Conservation (phyloP, 2,113 vertebrate genomes). For the Seriola quinqueradiata region DNA sequence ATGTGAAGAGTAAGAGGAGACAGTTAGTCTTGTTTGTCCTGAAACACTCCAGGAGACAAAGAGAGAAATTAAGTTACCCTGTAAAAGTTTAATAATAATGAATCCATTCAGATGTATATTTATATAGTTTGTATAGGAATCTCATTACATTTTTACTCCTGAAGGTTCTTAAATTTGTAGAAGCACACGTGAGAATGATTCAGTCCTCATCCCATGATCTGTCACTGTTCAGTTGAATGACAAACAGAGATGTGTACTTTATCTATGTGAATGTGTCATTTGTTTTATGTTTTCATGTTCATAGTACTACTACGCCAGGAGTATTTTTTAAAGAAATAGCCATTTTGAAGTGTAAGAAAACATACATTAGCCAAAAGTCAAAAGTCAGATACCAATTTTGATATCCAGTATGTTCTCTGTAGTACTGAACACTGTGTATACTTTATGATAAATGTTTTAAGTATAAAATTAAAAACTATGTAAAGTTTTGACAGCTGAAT, state of each 20-base stretch:
- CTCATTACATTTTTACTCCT: slow-evolving; percentile 55
- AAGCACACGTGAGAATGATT: slow-evolving; percentile 56
- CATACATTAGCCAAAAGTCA: slow-evolving; percentile 52
- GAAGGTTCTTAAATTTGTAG: slow-evolving; percentile 59
- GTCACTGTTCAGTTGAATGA: slow-evolving; percentile 43
- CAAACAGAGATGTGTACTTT: slow-evolving; percentile 55
- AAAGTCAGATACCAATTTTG: slow-evolving; percentile 69
- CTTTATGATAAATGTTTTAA: slow-evolving; percentile 72
- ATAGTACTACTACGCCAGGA: slow-evolving; percentile 61
- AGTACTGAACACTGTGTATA: slow-evolving; percentile 72
- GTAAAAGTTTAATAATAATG: slow-evolving; percentile 10
- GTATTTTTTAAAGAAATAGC: slow-evolving; percentile 77
- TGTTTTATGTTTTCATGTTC: slow-evolving; percentile 63
- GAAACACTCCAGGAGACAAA: slow-evolving; percentile 18
- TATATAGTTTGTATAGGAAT: slow-evolving; percentile 69
- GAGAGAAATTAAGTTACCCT: slow-evolving; percentile 16
- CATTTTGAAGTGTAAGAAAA: slow-evolving; percentile 70
- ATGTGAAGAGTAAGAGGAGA: slow-evolving; percentile 8
- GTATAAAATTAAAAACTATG: slow-evolving; percentile 60
- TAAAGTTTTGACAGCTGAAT: slow-evolving; percentile 72
- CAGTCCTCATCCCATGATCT: slow-evolving; percentile 27
- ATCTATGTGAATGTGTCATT: slow-evolving; percentile 66
- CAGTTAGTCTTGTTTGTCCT: slow-evolving; percentile 23
- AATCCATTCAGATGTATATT: slow-evolving; percentile 54
- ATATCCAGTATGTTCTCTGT: slow-evolving; percentile 74